Base-by-base conservation (phyloP, 2,888 invertebrate genomes). In the Tholera decimalis region DNA sequence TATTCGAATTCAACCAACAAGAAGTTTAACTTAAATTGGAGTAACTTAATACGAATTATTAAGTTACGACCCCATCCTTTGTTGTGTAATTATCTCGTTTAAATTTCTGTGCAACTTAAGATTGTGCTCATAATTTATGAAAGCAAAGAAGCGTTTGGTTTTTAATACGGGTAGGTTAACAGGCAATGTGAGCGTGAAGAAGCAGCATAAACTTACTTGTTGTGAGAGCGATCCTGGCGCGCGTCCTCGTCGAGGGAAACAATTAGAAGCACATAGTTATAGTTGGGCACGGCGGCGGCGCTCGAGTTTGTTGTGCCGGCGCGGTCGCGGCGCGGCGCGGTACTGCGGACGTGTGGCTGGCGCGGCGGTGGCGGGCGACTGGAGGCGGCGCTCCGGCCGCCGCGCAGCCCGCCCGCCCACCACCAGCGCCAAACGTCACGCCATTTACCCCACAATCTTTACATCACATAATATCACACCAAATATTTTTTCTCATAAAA, bases 381-480 rank as follows among this genome's bases (percentile, higher is more conserved):
- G 92, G 80, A 85, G 85, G 81, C 85, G 86, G 85, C 90, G 91
- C 92, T 88, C 87, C 88, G 90, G 83, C 78, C 83, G 79, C 83
- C 87, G 86, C 88, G 87, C 88, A 85, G 84, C 85, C 88, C 87
- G 83, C 89, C 92, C 91, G 91, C 91, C 91, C 91, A 91, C 90
- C 87, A 82, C 83, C 83, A 82, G 83, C 71, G 85, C 84, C 82
- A 85, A 86, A 89, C 89, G 88, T 91, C 92, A 91, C 90, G 87
- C 88, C 90, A 91, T 89, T 91, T 90, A 91, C 91, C 91, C 91
- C 87, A 89, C 91, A 90, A 91, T 91, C 90, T 91, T 91, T 90
- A 90, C 86, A 89, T 85, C 85, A 87, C 88, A 88, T 86, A 89
- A 89, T 89, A 89, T 90, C 88, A 88, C 89, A 88, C 88, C 84